Evolutionary conservation across 2,113 vertebrate genomes (phyloP), one percentile per base, ranked within the genome.

Genomic region (Antigone vipio): DNA sequence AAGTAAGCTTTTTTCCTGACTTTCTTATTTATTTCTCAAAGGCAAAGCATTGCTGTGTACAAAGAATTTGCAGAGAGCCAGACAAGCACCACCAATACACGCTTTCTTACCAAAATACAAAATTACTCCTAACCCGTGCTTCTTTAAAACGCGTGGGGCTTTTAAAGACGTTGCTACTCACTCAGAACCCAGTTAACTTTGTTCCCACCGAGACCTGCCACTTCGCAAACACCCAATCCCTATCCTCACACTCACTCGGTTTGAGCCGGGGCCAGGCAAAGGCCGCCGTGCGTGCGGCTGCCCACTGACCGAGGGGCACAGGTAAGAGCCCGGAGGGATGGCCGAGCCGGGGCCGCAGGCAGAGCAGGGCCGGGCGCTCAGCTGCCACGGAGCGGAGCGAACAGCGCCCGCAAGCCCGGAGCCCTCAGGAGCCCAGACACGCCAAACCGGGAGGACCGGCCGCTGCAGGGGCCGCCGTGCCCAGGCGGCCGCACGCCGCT

Each of bases 201-300:
- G 58, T 9, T 47, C 29, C 56, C 74, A 23, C 29, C 18, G 34
- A 35, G 55, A 30, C 63, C 55, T 6, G 40, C 16, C 56, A 2
- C 60, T 26, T 12, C 6, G 6, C 7, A 4, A 73, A 6, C 53
- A 40, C 16, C 34, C 85, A 1, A 10, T 42, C 40, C 40, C 44
- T 15, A 24, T 14, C 15, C 63, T 6, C 29, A 3, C 2, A 2
- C 44, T 22, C 47, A 1, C 62, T 4, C 0, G 6, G 4, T 1
- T 6, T 0, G 22, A 23, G 45, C 18, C 38, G 19, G 4, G 60
- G 60, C 30, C 40, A 18, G n/a, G 23, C 0, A 13, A 11, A 3
- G 90, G 27, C 6, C 52, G 26, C 73, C 66, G 22, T 18, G 15
- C 26, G 7, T 5, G 26, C 40, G 35, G 62, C 3, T 23, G 44